Conservation (phyloP, 2,113 vertebrate genomes). For the Psittacula cyanocephala region DNA sequence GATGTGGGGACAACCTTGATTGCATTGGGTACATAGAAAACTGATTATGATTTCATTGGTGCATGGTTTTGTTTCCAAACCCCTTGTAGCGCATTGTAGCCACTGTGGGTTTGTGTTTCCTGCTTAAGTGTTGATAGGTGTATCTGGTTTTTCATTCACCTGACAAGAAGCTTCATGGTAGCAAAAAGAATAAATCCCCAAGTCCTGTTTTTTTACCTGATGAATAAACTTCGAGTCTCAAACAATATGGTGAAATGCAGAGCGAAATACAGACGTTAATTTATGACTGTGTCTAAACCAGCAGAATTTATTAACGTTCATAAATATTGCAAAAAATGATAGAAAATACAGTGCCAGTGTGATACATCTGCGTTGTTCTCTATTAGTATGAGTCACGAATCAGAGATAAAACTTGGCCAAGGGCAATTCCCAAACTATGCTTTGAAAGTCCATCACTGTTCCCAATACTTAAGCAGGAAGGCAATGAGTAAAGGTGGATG, state of each 20-base stretch:
- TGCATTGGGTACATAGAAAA: not conserved
- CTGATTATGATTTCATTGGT: not conserved
- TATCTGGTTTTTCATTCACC: not conserved
- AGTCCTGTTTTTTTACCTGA: not conserved
- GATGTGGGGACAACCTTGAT: not conserved
- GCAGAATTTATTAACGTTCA: not conserved
- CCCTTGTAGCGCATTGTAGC: not conserved
- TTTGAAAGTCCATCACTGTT: not conserved
- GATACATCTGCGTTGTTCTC: not conserved
- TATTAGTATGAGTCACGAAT: not conserved
- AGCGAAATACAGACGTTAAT: not conserved
- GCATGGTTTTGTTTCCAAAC: not conserved
- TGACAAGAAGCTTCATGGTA: not conserved
- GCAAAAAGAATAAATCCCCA: not conserved
- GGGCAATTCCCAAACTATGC: not conserved
- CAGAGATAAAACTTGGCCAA: not conserved
- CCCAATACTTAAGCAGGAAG: not conserved
- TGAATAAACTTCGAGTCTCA: not conserved
- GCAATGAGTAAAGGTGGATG: not conserved
- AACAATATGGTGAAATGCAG: not conserved
- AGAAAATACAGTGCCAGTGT: not conserved
- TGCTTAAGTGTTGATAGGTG: not conserved
- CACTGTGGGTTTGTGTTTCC: not conserved
- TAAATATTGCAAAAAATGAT: not conserved
- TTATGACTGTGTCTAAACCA: not conserved